These are phyloP conservation scores for Aricia artaxerxes DNA, from an alignment of 2,888 invertebrate species.

Conservation along the genomic window DNA sequence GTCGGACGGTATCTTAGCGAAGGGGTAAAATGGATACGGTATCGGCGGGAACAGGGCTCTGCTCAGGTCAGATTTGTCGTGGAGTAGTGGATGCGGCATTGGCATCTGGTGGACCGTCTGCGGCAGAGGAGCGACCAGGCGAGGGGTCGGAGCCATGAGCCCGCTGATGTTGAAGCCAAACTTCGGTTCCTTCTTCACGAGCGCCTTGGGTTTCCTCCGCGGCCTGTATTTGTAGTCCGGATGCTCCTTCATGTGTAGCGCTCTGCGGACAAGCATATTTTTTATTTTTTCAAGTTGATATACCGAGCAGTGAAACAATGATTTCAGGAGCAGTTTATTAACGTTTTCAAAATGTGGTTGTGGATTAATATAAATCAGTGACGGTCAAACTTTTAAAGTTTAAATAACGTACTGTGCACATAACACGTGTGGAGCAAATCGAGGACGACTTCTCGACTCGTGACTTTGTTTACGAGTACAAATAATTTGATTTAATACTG, in stretches of 20 bases:
- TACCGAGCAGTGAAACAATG: not conserved
- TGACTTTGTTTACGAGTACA: constrained; percentile 37
- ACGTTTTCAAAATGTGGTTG: not conserved
- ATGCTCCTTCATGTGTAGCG: constrained; percentile 95
- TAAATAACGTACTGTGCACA: not conserved
- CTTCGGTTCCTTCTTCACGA: constrained; percentile 89
- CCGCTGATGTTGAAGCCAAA: constrained; percentile 85
- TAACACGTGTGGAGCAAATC: not conserved
- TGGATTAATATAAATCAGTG: not conserved
- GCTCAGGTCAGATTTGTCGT: constrained; percentile 83
- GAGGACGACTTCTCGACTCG: not conserved
- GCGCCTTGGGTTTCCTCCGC: constrained; percentile 91
- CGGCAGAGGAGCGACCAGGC: constrained; percentile 68
- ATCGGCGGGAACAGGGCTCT: constrained; percentile 85
- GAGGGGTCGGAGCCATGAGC: constrained; percentile 81
- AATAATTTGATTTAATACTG: constrained; percentile 43
- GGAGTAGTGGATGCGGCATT: constrained; percentile 75
- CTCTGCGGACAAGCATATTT: constrained; percentile 79
- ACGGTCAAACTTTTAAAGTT: not conserved
- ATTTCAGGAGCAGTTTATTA: not conserved
- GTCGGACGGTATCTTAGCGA: constrained; percentile 79
- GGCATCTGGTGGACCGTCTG: constrained; percentile 72
- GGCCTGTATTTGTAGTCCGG: constrained; percentile 96
- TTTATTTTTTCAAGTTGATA: not conserved
- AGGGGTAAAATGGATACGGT: constrained; percentile 86